Conservation (phyloP, 64 coral and sea anemone genomes). For the Orbicella faveolata region DNA sequence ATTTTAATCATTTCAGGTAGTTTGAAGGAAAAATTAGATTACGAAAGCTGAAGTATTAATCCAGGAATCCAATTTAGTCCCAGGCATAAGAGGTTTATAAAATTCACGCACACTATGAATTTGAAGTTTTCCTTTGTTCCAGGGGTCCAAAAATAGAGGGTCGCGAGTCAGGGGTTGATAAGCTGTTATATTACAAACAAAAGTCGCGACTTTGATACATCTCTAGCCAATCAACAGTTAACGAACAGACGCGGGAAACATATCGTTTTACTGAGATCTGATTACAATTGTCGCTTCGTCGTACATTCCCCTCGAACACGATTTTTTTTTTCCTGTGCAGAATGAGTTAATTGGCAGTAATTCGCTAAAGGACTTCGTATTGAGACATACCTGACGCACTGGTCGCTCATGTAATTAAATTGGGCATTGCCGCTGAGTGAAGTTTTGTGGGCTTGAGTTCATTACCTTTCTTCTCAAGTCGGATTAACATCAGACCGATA, state of each 20-base stretch:
- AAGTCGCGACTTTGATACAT: not conserved
- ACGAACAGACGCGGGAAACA: not conserved
- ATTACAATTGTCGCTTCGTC: not conserved
- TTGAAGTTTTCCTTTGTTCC: not conserved
- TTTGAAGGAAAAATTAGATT: not conserved
- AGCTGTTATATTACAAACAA: constrained; percentile 5
- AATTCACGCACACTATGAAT: not conserved
- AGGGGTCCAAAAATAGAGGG: not conserved
- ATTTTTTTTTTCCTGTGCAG: not conserved
- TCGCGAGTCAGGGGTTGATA: not conserved
- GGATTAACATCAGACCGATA: not conserved
- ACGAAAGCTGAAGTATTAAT: not conserved
- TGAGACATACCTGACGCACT: not conserved
- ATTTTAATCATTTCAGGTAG: not conserved
- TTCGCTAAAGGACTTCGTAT: not conserved
- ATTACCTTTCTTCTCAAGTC: not conserved
- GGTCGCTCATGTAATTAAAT: not conserved
- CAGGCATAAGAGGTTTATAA: not conserved
- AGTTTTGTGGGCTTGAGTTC: not conserved
- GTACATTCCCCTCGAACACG: not conserved
- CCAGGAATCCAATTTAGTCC: not conserved
- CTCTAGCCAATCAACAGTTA: not conserved
- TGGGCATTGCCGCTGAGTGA: not conserved
- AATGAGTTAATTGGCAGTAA: not conserved
- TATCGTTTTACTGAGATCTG: constrained; percentile 1